Base-by-base conservation (phyloP, 2,113 vertebrate species). In the Leptodactylus fuscus region DNA sequence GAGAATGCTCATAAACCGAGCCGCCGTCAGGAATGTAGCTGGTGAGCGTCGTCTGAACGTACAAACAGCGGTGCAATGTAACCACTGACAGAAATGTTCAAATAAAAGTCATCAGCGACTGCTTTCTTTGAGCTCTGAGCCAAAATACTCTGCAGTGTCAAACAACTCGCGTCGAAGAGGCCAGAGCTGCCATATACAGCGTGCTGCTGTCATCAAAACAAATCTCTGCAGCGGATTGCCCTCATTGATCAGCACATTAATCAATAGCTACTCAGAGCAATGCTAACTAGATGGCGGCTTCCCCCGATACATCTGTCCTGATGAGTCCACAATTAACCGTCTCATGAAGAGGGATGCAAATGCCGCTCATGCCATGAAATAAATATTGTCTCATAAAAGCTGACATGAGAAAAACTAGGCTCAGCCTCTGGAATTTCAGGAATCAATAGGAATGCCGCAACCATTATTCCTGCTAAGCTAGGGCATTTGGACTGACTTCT, bases 221-320 rank as follows among this genome's bases (percentile, higher is more conserved):
- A 86, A 93, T 91, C 92, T 92, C 94, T 93, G 94, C 94, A 95
- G 94, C 85, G 74, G 44, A 79, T 85, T 81, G 90, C 84, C 74
- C 89, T 89, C 91, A 93, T 48, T 87, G 89, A 92, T 90, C 83
- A 88, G 89, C 82, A 92, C 93, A 91, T 91, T 71, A 22, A 89
- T 88, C 87, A 89, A 65, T 41, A 75, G 53, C 49, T 24, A 0
- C 81, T 60, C 76, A 0, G 84, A 89, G 89, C 90, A 90, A 71
- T 44, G 53, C 89, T 87, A 86, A 87, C 82, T 85, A 89, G 71
- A 4, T 86, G 80, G 86, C 85, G 84, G 5, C 65, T 32, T 51
- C 22, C 41, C 81, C 58, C 88, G 34, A 88, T 81, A 85, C 48
- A 73, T 87, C 88, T 70, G 78, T n/a, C 79, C 90, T 88, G 69